Conservation (phyloP, 2,797 vertebrate species). For the Delichon dasypus region DNA sequence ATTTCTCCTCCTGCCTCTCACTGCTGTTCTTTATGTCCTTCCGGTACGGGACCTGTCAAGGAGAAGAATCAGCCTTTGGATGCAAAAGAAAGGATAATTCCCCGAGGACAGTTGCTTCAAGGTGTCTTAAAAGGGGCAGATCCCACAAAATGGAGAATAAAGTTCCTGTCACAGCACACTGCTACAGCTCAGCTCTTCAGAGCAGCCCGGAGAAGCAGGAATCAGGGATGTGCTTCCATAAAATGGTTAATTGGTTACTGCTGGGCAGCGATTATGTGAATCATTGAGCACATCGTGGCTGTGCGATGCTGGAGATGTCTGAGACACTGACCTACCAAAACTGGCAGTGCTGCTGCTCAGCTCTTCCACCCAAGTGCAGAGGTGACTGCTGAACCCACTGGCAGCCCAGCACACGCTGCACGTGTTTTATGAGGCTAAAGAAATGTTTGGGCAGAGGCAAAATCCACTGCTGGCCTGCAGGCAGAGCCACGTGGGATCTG, state of each 20-base stretch:
- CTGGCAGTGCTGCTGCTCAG: neutral
- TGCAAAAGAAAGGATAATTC: neutral
- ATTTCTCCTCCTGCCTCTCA: neutral
- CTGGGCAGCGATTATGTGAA: neutral
- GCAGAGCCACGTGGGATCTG: fast-evolving
- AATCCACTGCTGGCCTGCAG: neutral
- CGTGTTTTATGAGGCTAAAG: neutral
- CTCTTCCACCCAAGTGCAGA: fast-evolving
- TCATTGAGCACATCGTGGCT: neutral
- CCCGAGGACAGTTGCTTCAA: neutral
- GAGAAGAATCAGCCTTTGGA: neutral
- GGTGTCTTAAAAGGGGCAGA: neutral
- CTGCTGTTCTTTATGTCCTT: neutral
- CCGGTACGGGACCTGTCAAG: neutral
- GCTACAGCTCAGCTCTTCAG: neutral
- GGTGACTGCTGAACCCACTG: neutral
- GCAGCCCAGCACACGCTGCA: fast-evolving
- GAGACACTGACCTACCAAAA: neutral
- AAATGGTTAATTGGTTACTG: neutral
- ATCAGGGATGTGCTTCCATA: neutral
- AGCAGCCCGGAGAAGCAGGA: neutral
- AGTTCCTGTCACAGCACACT: neutral
- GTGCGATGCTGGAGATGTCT: neutral
- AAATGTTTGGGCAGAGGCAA: neutral
- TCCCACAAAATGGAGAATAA: neutral